Conservation (phyloP, 2,797 vertebrate species). For the Nyctibius grandis region DNA sequence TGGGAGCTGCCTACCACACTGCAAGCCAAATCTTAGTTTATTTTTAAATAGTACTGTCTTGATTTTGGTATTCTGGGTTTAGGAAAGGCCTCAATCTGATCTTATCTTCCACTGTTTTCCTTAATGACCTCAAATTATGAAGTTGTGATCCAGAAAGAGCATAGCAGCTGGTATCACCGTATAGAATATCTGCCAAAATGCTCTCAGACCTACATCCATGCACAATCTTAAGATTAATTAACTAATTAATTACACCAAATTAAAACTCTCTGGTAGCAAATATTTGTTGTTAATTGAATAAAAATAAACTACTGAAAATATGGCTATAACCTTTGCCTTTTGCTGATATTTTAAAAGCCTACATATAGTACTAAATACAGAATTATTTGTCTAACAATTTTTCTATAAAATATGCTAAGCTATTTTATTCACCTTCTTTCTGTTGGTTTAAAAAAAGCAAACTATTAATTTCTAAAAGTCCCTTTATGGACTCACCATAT, state of each 20-base stretch:
- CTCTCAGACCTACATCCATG: background rate
- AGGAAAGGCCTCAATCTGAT: background rate
- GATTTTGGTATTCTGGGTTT: background rate
- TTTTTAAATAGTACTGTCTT: constrained; percentile 20
- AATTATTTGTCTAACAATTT: background rate
- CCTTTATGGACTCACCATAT: background rate
- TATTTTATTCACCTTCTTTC: background rate
- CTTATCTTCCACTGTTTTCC: background rate
- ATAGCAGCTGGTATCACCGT: background rate
- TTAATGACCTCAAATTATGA: background rate
- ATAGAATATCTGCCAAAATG: background rate
- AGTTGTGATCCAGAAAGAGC: constrained; percentile 2
- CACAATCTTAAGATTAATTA: background rate
- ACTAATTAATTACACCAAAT: background rate
- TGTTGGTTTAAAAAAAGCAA: background rate
- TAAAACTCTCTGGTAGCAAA: background rate
- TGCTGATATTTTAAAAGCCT: background rate
- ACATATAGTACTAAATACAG: background rate
- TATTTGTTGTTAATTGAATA: background rate
- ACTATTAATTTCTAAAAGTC: background rate
- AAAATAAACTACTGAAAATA: background rate
- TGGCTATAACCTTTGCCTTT: background rate
- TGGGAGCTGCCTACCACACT: background rate
- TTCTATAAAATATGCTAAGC: background rate
- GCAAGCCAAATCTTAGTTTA: background rate